These are phyloP conservation scores for Drosophila baimaii DNA, from an alignment of 1,140 invertebrate genomes.

Conservation along the genomic window DNA sequence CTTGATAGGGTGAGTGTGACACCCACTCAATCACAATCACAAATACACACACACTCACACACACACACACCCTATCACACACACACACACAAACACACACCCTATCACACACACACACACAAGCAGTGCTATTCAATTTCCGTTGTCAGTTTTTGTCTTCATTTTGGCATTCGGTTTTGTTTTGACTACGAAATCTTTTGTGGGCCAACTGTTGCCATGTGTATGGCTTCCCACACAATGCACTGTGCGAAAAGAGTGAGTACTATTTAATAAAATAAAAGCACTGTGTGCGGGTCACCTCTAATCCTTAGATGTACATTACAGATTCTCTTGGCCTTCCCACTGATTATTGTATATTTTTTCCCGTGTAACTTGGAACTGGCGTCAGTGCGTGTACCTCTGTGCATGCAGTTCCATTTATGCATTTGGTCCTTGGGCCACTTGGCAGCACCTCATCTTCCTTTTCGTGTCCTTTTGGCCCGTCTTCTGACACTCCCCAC, in stretches of 20 bases:
- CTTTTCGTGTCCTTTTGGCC: background rate
- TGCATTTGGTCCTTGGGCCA: slow-evolving; percentile 38
- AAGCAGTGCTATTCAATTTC: slow-evolving; percentile 52
- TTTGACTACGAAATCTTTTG: slow-evolving; percentile 45
- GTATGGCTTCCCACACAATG: slow-evolving; percentile 31
- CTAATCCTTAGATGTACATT: too few relatives aligned
- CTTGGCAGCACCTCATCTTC: slow-evolving; percentile 25
- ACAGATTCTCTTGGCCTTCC: too few relatives aligned
- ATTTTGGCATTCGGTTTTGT: slow-evolving; percentile 51
- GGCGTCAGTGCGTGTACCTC: background rate
- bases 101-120: background rate
- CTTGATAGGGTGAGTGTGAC: slow-evolving; percentile 6
- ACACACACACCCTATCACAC: background rate
- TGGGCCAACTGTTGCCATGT: slow-evolving; percentile 61
- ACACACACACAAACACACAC: background rate
- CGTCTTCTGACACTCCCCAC: too few relatives aligned
- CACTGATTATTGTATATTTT: background rate
- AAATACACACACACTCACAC: background rate
- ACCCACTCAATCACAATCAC: slow-evolving; percentile 39
- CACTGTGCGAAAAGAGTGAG: background rate
- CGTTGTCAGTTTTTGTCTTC: slow-evolving; percentile 52
- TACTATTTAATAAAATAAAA: too few relatives aligned
- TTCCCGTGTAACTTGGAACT: background rate
- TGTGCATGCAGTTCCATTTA: slow-evolving; percentile 15
- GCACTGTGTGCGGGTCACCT: too few relatives aligned